These are phyloP conservation scores for Pogona vitticeps DNA, from an alignment of 2,113 vertebrate genomes.

Conservation along the genomic window DNA sequence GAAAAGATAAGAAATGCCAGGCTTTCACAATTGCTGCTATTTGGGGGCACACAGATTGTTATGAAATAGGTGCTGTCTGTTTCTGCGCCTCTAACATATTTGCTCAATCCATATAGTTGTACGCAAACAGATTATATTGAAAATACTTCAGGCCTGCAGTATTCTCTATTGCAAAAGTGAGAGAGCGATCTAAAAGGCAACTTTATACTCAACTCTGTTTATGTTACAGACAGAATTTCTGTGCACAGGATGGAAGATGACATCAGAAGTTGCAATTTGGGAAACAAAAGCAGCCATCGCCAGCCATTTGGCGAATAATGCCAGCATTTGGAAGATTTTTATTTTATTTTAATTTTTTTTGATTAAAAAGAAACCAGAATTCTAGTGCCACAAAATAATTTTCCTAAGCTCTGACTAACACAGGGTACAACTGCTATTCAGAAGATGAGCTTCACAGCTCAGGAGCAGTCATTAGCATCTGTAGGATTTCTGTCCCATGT, in stretches of 20 bases:
- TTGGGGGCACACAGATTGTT: not conserved
- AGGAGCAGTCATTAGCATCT: not conserved
- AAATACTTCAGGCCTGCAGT: not conserved
- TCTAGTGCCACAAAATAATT: too few relatives aligned
- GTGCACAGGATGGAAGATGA: not conserved
- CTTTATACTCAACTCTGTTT: too few relatives aligned
- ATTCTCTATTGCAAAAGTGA: slow-evolving; percentile 6
- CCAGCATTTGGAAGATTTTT: too few relatives aligned
- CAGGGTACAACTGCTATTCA: too few relatives aligned
- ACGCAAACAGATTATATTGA: not conserved
- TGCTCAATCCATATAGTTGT: not conserved
- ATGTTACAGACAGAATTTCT: not conserved
- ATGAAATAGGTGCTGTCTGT: not conserved
- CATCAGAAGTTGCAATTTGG: too few relatives aligned
- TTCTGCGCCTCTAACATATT: not conserved
- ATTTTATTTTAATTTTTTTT: too few relatives aligned
- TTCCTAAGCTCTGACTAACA: too few relatives aligned
- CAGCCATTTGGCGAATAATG: too few relatives aligned
- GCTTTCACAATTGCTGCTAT: not conserved
- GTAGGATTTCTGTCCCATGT: not conserved
- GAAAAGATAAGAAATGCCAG: too few relatives aligned
- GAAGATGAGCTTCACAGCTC: not conserved
- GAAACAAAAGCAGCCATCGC: too few relatives aligned
- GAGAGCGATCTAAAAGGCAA: not conserved
- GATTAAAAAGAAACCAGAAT: too few relatives aligned